Conservation (phyloP, 2,888 invertebrate genomes). For the Meiosimyza decipiens region DNA sequence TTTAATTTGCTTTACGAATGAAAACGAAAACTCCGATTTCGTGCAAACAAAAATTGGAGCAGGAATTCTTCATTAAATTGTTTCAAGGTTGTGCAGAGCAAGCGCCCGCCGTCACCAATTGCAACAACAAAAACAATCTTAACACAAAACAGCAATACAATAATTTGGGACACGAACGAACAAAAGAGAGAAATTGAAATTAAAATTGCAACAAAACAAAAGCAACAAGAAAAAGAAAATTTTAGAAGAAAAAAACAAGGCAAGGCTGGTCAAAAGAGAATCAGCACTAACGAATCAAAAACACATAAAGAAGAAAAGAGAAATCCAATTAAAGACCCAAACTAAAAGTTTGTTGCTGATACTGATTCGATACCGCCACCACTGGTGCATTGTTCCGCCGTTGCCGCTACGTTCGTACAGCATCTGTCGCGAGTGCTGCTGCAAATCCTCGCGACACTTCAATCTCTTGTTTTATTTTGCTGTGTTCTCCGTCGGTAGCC, state of each 20-base stretch:
- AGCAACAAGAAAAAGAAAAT: slow-evolving; percentile 11
- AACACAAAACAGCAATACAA: slow-evolving; percentile 57
- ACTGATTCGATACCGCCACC: neutral
- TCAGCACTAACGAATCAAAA: slow-evolving; percentile 45
- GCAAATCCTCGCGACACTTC: neutral
- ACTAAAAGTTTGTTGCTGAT: slow-evolving; percentile 21
- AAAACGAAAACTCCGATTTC: neutral
- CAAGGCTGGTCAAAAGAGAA: slow-evolving; percentile 2
- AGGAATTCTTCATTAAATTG: slow-evolving; percentile 8
- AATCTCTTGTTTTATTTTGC: slow-evolving; percentile 1
- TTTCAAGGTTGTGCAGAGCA: slow-evolving; percentile 53
- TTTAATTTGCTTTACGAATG: too few species aligned
- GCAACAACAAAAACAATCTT: slow-evolving; percentile 44
- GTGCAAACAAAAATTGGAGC: slow-evolving; percentile 4
- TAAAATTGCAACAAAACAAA: slow-evolving; percentile 18
- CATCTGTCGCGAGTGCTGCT: neutral
- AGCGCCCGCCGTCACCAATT: neutral
- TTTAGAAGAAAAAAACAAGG: slow-evolving; percentile 6
- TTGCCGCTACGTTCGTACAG: neutral
- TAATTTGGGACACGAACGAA: slow-evolving; percentile 17
- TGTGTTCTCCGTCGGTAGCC: neutral
- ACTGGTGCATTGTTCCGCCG: neutral
- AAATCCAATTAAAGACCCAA: slow-evolving; percentile 30
- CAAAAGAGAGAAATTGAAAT: slow-evolving; percentile 16
- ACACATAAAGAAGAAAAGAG: slow-evolving; percentile 30